Base-by-base conservation (phyloP, 2,888 invertebrate genomes). In the Tenthredo distinguenda region DNA sequence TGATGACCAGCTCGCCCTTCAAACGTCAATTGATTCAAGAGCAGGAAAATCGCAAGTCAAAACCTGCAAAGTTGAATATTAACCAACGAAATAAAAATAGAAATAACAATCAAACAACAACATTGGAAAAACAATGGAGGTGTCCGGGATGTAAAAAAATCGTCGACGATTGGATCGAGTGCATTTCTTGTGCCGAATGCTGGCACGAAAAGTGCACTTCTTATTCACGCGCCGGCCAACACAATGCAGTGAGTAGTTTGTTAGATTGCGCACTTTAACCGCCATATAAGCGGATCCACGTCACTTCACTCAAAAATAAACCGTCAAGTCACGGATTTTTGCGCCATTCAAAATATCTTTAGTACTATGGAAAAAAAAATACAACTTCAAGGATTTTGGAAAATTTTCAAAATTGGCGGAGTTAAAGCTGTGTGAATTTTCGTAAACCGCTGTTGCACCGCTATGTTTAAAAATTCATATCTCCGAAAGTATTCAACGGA, bases 131-230 rank as follows among this genome's bases (percentile, higher is more conserved):
- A 77, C 47, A 26, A 31, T 77, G 50, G 77, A 47, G 77, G 26
- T 77, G 77, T 50, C 50, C 77, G 31, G 31, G 26, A 47, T 77
- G 77, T 50, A n/a, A 26, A 77, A 34, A 77, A 77, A 77, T 77
- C 12, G 50, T 31, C 26, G 77, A 77, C 1, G 77, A 77, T 50
- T 77, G 50, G 77, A 50, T 77, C 9, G 18, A 77, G 50, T 77
- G 77, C 26, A 31, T 12, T 31, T 47, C 50, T 15, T 77, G 77
- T 26, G 31, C 77, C 18, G 31, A 50, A 77, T 47, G 50, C 50
- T 77, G 47, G 77, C 77, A 77, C 31, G 77, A 50, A 9, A 77
- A 77, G 47, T 77, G 77, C 77, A 77, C 50, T 10, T 26, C 50
- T 15, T 77, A 77, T 50, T 40, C 43, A 40, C 43, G 43, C 40